phyloP scores from a whole-genome alignment of 35 echinoderm and acorn worm species.

The Heliocidaris tuberculata region DNA sequence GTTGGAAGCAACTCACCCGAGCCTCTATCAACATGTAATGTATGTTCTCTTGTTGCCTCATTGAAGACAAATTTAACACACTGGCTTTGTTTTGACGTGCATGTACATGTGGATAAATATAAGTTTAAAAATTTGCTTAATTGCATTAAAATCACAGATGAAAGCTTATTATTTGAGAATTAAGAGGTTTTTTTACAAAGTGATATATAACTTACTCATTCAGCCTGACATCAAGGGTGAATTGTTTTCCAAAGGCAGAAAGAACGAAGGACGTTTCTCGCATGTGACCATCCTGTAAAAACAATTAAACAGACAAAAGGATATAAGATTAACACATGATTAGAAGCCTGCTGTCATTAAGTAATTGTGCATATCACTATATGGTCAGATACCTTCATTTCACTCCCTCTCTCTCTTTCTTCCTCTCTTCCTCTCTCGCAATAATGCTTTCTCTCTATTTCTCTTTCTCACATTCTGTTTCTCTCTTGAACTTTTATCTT shows the following conservation, averaged over 20 bases:
- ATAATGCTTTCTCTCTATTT: neutral
- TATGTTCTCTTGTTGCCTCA: neutral
- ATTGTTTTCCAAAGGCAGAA: slow-evolving; percentile 31
- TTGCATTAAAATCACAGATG: neutral
- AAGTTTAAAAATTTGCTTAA: neutral
- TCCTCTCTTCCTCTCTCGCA: neutral
- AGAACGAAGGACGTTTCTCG: slow-evolving; percentile 47
- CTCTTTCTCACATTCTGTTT: neutral
- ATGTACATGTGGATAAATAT: neutral
- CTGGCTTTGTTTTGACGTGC: neutral
- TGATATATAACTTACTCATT: slow-evolving; percentile 52
- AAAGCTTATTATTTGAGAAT: too few relatives aligned
- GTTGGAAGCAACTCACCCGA: neutral
- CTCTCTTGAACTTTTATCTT: neutral
- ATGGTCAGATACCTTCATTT: too few relatives aligned
- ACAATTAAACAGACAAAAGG: neutral
- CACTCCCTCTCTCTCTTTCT: neutral
- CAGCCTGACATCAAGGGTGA: slow-evolving; percentile 46
- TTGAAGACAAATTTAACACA: neutral
- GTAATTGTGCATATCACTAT: too few relatives aligned
- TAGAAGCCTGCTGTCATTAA: neutral
- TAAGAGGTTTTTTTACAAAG: neutral
- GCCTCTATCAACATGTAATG: neutral
- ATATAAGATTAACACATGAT: neutral
- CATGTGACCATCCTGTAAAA: slow-evolving; percentile 53